These are phyloP conservation scores for Drosophila formosana DNA, from an alignment of 2,888 invertebrate genomes.

Conservation along the genomic window DNA sequence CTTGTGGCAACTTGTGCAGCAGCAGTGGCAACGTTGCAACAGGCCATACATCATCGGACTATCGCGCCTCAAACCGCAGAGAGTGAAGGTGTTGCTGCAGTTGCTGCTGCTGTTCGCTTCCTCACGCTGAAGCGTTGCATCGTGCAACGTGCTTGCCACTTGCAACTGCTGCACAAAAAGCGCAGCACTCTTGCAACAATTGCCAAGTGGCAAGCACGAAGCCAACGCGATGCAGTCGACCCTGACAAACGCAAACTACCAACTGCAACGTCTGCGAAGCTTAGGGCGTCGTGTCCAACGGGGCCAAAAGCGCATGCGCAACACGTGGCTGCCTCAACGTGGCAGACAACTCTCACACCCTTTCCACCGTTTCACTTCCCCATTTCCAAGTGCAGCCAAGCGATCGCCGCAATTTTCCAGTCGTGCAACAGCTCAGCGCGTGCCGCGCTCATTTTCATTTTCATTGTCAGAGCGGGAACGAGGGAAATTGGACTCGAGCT, in stretches of 20 bases:
- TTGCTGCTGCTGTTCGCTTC: slow-evolving; percentile 39
- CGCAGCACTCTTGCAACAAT: slow-evolving; percentile 59
- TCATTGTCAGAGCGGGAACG: slow-evolving; percentile 21
- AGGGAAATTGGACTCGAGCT: slow-evolving; percentile 38
- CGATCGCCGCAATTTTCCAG: slow-evolving; percentile 70
- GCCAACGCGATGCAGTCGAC: slow-evolving; percentile 72
- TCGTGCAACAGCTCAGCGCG: slow-evolving; percentile 75
- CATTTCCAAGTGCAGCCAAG: slow-evolving; percentile 58
- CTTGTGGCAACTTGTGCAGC: neutral
- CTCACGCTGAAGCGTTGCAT: slow-evolving; percentile 54
- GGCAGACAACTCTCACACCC: slow-evolving; percentile 42
- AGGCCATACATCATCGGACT: slow-evolving; percentile 79
- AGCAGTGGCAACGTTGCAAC: slow-evolving; percentile 14
- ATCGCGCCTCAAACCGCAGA: slow-evolving; percentile 62
- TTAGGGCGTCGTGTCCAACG: slow-evolving; percentile 72
- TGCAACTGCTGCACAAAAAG: slow-evolving; percentile 42
- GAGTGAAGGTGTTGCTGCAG: slow-evolving; percentile 73
- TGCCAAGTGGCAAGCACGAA: slow-evolving; percentile 72
- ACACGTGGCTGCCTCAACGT: slow-evolving; percentile 77
- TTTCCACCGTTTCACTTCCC: slow-evolving; percentile 5
- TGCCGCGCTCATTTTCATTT: slow-evolving; percentile 80
- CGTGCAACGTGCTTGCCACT: slow-evolving; percentile 58
- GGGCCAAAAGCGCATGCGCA: slow-evolving; percentile 81
- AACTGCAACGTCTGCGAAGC: slow-evolving; percentile 13
- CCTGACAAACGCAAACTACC: slow-evolving; percentile 70